phyloP scores from a whole-genome alignment of 2,113 vertebrate genomes.

The Amia ocellicauda region DNA sequence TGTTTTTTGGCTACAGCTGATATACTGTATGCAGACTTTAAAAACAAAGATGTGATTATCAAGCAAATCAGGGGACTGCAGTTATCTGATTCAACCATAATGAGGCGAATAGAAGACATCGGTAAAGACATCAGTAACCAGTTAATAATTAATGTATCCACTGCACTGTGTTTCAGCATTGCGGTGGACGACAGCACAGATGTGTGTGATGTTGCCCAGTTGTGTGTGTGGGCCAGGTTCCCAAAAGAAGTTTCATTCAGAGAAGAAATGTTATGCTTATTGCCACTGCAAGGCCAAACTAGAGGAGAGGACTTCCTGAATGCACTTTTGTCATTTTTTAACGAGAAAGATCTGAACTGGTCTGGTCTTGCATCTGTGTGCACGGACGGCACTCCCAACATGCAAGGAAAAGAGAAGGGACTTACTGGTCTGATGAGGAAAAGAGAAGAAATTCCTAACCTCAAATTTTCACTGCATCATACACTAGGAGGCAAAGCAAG shows the following conservation, averaged over 20 bases:
- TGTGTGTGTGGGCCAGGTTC: neutral
- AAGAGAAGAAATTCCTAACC: neutral
- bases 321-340: neutral
- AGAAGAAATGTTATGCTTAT: neutral
- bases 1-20: conserved; percentile 5
- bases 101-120: conserved; percentile 10
- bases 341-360: neutral
- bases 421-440: conserved; percentile 10
- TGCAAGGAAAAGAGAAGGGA: conserved; percentile 18
- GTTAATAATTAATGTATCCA: neutral
- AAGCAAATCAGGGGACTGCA: conserved; percentile 14
- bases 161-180: neutral
- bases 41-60: conserved; percentile 2
- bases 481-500: too few species aligned
- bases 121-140: conserved; percentile 1
- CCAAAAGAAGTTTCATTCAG: neutral
- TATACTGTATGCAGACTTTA: neutral
- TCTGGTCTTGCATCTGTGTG: neutral
- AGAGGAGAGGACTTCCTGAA: neutral
- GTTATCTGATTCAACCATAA: conserved; percentile 5
- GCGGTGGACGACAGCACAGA: neutral
- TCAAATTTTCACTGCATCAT: neutral
- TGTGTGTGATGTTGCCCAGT: neutral
- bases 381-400: neutral
- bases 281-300: neutral